Conservation (phyloP, 2,797 vertebrate genomes). For the Betta splendens region DNA sequence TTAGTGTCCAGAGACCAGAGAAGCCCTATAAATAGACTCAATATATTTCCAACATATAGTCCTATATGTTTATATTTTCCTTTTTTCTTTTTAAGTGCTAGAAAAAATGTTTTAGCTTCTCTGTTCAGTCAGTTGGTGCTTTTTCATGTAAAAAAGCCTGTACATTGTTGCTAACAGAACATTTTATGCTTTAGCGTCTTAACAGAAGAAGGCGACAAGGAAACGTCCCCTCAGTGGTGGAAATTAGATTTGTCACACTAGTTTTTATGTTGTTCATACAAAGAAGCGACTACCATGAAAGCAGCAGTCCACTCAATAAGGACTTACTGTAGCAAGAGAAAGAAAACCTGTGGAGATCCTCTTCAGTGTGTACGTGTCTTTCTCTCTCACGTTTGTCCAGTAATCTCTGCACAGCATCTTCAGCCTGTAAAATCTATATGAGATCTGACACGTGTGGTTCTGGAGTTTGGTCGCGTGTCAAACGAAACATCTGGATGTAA, state of each 20-base stretch:
- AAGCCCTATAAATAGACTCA: no score
- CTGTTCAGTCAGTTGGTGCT: no score
- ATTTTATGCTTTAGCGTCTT: not conserved
- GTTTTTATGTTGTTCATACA: slow-evolving; percentile 23
- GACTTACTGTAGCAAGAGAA: slow-evolving; percentile 22
- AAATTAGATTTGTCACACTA: slow-evolving; percentile 43
- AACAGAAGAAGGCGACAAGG: slow-evolving; percentile 7
- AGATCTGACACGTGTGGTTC: slow-evolving; percentile 20
- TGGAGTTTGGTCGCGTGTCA: slow-evolving; percentile 6
- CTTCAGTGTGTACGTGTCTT: not conserved
- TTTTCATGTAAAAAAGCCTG: no score
- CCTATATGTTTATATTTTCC: no score
- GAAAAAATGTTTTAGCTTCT: no score
- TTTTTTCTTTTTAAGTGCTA: no score
- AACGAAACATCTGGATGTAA: not conserved
- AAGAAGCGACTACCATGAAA: slow-evolving; percentile 32
- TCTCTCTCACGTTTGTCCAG: slow-evolving; percentile 9
- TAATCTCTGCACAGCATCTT: slow-evolving; percentile 16
- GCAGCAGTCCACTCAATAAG: slow-evolving; percentile 31
- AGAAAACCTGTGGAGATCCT: slow-evolving; percentile 4
- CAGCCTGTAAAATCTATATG: slow-evolving; percentile 16
- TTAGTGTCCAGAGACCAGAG: no score
- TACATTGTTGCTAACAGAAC: not conserved
- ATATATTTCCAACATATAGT: no score
- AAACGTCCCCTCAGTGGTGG: slow-evolving; percentile 1